phyloP scores from a whole-genome alignment of 2,888 invertebrate species.

The Chydorus sphaericus region DNA sequence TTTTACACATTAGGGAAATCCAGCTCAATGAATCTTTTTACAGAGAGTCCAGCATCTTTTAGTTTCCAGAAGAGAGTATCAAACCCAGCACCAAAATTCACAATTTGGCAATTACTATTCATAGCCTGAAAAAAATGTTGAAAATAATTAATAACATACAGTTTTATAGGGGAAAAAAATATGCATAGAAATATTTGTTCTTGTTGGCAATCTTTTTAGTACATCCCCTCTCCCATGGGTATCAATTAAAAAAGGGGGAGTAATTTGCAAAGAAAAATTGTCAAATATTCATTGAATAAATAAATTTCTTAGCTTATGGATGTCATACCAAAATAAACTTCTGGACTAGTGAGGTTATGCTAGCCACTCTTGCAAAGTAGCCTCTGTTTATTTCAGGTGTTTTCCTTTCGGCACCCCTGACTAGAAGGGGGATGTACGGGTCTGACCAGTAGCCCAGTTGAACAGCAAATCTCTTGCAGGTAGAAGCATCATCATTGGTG shows the following conservation, averaged over 20 bases:
- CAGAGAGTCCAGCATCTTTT: constrained; percentile 53
- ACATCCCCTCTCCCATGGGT: too few relatives aligned
- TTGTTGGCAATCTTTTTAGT: too few relatives aligned
- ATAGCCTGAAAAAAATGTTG: constrained; percentile 43
- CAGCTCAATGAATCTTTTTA: constrained; percentile 75
- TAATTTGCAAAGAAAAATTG: too few relatives aligned
- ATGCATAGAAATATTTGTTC: too few relatives aligned
- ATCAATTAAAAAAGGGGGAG: too few relatives aligned
- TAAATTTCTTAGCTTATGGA: too few relatives aligned
- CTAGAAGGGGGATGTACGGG: constrained; percentile 70
- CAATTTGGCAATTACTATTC: constrained; percentile 74
- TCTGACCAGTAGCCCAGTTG: constrained; percentile 93
- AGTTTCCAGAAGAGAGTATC: constrained; percentile 94
- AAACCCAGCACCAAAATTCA: constrained; percentile 91
- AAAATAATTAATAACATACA: constrained; percentile 9
- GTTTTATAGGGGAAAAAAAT: not conserved
- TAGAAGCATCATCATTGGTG: constrained; percentile 95
- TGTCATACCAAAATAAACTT: constrained; percentile 26
- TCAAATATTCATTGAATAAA: too few relatives aligned
- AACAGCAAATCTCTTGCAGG: constrained; percentile 87
- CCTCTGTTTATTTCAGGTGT: constrained; percentile 97
- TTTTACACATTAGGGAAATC: constrained; percentile 87
- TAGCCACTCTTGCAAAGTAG: constrained; percentile 88
- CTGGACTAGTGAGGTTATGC: constrained; percentile 35
- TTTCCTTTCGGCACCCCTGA: constrained; percentile 56